These are phyloP conservation scores for Stenolophus ochropezus DNA, from an alignment of 2,888 invertebrate species.

Conservation along the genomic window DNA sequence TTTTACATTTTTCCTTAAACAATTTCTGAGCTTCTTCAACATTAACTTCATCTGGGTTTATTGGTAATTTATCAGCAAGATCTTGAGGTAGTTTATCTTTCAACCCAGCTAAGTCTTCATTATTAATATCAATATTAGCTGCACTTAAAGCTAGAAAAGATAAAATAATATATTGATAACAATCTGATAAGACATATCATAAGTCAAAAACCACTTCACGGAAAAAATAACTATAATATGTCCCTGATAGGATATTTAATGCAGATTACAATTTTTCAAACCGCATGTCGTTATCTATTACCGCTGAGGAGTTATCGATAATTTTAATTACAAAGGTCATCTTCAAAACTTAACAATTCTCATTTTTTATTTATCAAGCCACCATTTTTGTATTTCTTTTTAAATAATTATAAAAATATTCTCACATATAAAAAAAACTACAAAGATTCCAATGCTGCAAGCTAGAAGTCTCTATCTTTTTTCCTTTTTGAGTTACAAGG, in stretches of 20 bases:
- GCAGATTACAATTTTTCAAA: no score
- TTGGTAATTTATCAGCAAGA: slow-evolving; percentile 33
- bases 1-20: slow-evolving; percentile 72
- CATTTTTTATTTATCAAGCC: no score
- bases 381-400: background rate
- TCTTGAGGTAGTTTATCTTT: slow-evolving; percentile 20
- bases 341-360: no score
- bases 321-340: no score
- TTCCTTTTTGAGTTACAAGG: background rate
- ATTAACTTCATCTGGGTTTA: slow-evolving; percentile 60
- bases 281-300: no score
- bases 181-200: no score
- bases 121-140: slow-evolving; percentile 16
- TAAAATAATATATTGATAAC: background rate
- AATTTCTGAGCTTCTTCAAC: slow-evolving; percentile 69
- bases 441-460: background rate
- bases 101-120: slow-evolving; percentile 28
- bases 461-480: background rate
- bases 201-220: no score
- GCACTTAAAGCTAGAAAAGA: slow-evolving; percentile 5
- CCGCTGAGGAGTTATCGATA: no score
- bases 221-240: no score
- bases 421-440: background rate
- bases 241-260: no score
- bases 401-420: background rate